A percentile compares a stretch with the other conserved stretches of the same genome.
Conservation (phyloP, 2,888 invertebrate species). For the Myopa tessellatipennis region DNA sequence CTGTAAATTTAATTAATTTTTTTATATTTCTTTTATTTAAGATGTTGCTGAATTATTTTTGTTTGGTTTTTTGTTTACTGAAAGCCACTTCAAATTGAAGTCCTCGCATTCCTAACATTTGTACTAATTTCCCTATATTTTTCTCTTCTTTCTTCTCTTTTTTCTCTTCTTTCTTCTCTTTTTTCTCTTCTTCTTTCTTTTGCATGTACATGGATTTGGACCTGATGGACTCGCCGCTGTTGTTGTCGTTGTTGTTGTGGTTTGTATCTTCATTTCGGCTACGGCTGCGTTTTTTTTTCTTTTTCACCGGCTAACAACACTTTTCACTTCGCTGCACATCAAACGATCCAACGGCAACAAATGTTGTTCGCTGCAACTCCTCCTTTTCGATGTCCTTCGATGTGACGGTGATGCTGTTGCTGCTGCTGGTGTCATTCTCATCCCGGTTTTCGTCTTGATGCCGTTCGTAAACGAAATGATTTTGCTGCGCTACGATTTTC, state of each 20-base stretch:
- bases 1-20: not conserved
- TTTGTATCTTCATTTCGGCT: not conserved
- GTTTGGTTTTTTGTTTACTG: too few relatives aligned
- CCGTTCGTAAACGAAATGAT: not conserved
- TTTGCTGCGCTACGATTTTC: constrained; percentile 32
- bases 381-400: constrained; percentile 45
- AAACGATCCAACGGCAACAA: constrained; percentile 13
- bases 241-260: not conserved
- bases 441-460: not conserved
- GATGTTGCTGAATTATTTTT: too few relatives aligned
- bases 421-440: not conserved
- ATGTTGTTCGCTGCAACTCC: constrained; percentile 40
- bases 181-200: not conserved
- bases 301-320: constrained; percentile 28
- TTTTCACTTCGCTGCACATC: constrained; percentile 34
- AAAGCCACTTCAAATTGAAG: too few relatives aligned
- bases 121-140: constrained; percentile 13
- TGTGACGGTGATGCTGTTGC: not conserved
- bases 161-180: not conserved
- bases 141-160: not conserved
- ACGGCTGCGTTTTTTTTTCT: constrained; percentile 2
- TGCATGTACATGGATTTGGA: not conserved
- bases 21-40: not conserved
- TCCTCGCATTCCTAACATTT: not conserved
- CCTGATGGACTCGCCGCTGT: not conserved